These are phyloP conservation scores for Ricordea florida DNA, from an alignment of 92 coral and sea anemone species.

Conservation along the genomic window DNA sequence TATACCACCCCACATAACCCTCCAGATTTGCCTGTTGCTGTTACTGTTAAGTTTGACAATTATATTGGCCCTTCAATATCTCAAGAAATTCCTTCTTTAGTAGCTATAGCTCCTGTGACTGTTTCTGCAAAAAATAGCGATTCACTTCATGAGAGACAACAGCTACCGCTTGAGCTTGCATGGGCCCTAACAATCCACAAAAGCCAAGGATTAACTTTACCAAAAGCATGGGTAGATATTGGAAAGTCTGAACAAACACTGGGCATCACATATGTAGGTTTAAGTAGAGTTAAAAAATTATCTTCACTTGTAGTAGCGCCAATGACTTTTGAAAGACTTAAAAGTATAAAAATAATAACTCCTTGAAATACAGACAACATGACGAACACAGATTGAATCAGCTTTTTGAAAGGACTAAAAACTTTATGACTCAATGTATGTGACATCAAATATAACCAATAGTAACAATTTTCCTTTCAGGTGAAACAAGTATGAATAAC, in stretches of 20 bases:
- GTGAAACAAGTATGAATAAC: slow-evolving; percentile 27
- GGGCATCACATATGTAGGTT: slow-evolving; percentile 48
- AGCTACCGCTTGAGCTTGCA: slow-evolving; percentile 46
- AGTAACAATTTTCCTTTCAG: slow-evolving; percentile 21
- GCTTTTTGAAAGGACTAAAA: slow-evolving; percentile 26
- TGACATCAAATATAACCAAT: slow-evolving; percentile 17
- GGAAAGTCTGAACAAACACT: slow-evolving; percentile 49
- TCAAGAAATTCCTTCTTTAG: slow-evolving; percentile 53
- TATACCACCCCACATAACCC: slow-evolving; percentile 39
- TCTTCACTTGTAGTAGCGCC: slow-evolving; percentile 49
- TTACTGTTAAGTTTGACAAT: slow-evolving; percentile 51
- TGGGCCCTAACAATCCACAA: slow-evolving; percentile 52
- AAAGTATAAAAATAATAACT: slow-evolving; percentile 35
- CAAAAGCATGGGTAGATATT: slow-evolving; percentile 48
- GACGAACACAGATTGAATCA: slow-evolving; percentile 51
- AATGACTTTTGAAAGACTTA: slow-evolving; percentile 49
- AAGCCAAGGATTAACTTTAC: slow-evolving; percentile 49
- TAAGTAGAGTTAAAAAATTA: slow-evolving; percentile 44
- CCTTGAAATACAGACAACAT: slow-evolving; percentile 47
- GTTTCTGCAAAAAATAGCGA: slow-evolving; percentile 25
- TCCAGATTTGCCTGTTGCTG: slow-evolving; percentile 65
- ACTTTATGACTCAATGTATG: slow-evolving; percentile 13
- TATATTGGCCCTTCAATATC: slow-evolving; percentile 56
- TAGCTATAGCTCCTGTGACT: slow-evolving; percentile 56
- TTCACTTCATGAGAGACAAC: slow-evolving; percentile 49